These are phyloP conservation scores for Austrolebias charrua DNA, from an alignment of 2,797 vertebrate species.

Conservation along the genomic window DNA sequence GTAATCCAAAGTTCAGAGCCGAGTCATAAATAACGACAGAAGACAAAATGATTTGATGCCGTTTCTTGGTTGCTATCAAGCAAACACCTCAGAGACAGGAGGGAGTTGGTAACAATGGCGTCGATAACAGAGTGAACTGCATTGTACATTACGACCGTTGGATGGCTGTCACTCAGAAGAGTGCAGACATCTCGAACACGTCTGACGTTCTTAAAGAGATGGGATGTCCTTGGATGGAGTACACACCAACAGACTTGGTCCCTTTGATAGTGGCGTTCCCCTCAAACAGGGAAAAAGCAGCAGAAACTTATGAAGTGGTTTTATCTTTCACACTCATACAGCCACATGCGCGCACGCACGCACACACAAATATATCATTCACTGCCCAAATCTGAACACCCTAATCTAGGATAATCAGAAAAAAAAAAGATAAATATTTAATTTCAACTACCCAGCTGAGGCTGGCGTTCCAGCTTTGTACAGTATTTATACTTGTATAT, in stretches of 20 bases:
- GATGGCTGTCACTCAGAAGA: slow-evolving; percentile 75
- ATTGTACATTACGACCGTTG: slow-evolving; percentile 68
- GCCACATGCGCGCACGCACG: slow-evolving; percentile 18
- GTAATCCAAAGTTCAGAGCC: slow-evolving; percentile 13
- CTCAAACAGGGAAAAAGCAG: slow-evolving; percentile 66
- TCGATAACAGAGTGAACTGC: slow-evolving; percentile 67
- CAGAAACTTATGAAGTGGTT: slow-evolving; percentile 75
- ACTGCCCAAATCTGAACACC: slow-evolving; percentile 57
- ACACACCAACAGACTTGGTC: slow-evolving; percentile 81
- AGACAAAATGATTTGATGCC: slow-evolving; percentile 69
- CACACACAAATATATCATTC: slow-evolving; percentile 27
- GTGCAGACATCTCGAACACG: slow-evolving; percentile 66
- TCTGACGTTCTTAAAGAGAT: slow-evolving; percentile 67
- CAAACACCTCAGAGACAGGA: slow-evolving; percentile 83
- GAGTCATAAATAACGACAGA: slow-evolving; percentile 64
- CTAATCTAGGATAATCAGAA: slow-evolving; percentile 65
- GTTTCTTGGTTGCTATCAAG: slow-evolving; percentile 79
- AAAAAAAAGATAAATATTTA: slow-evolving; percentile 79
- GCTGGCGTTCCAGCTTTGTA: slow-evolving; percentile 84
- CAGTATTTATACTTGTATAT: slow-evolving; percentile 83
- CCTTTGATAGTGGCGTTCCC: slow-evolving; percentile 77
- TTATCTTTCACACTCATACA: slow-evolving; percentile 46
- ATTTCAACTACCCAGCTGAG: slow-evolving; percentile 80
- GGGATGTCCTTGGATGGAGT: slow-evolving; percentile 73
- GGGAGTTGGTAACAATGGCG: slow-evolving; percentile 44